A percentile compares a stretch with the other conserved stretches of the same genome.
These are phyloP conservation scores for Folsomia manolachei DNA, from an alignment of 2,888 invertebrate genomes.

Conservation along the genomic window DNA sequence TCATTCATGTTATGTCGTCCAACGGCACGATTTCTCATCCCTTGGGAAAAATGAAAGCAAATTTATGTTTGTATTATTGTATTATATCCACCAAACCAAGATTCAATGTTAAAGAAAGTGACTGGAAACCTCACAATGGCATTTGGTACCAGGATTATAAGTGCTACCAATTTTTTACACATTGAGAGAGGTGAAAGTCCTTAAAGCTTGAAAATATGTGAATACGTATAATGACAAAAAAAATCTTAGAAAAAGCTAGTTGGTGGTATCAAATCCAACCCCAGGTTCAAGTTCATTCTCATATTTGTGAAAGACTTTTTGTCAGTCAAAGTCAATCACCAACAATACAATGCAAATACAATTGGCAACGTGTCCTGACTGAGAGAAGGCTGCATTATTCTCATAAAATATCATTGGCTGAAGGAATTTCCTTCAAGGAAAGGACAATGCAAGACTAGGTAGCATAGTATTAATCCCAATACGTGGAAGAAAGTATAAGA, in stretches of 20 bases:
- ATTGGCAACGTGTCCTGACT: too few relatives aligned
- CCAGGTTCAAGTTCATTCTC: background rate
- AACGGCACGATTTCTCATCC: slow-evolving; percentile 84
- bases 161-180: background rate
- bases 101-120: too few relatives aligned
- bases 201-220: background rate
- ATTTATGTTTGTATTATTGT: too few relatives aligned
- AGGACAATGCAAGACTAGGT: background rate
- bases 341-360: background rate
- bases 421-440: too few relatives aligned
- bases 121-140: background rate
- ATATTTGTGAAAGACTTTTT: background rate
- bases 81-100: too few relatives aligned
- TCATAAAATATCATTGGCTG: background rate
- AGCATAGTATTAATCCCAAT: background rate
- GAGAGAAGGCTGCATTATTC: background rate
- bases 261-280: background rate
- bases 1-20: slow-evolving; percentile 92
- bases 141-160: too few relatives aligned
- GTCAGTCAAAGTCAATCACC: background rate
- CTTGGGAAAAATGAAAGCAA: slow-evolving; percentile 56
- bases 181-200: background rate
- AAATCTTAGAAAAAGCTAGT: background rate
- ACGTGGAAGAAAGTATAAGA: background rate
- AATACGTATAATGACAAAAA: too few relatives aligned